phyloP scores from a whole-genome alignment of 2,797 vertebrate species.

The Pangasius mekongensis region DNA sequence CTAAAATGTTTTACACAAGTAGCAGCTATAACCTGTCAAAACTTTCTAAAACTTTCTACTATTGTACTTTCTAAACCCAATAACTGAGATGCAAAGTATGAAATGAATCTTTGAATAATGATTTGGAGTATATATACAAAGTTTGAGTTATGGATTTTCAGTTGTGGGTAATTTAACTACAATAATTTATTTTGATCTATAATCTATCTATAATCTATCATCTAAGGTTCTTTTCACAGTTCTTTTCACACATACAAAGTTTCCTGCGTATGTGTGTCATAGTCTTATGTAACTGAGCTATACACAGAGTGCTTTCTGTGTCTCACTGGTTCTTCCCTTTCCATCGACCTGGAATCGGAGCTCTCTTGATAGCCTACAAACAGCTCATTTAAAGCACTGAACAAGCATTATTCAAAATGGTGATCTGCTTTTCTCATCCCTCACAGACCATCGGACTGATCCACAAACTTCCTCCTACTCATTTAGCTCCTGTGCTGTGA shows the following conservation, averaged over 20 bases:
- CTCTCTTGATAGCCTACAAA: conserved; percentile 44
- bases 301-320: background rate
- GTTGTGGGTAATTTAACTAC: background rate
- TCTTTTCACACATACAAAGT: too few relatives aligned
- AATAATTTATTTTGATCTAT: background rate
- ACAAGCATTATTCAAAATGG: conserved; percentile 11
- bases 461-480: conserved; percentile 31
- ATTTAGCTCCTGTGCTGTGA: conserved; percentile 52
- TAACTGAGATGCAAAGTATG: background rate
- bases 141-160: too few relatives aligned
- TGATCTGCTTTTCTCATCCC: conserved; percentile 46
- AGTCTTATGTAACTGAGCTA: background rate
- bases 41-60: too few relatives aligned
- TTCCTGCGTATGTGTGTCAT: background rate
- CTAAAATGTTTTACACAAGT: background rate
- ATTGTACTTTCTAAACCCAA: background rate
- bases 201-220: too few relatives aligned
- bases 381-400: conserved; percentile 7
- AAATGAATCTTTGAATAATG: background rate
- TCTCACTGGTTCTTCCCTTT: background rate
- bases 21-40: background rate
- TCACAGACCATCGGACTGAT: background rate
- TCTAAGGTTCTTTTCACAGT: too few relatives aligned
- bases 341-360: background rate
- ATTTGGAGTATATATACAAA: background rate